Evolutionary conservation across 2,113 vertebrate species (phyloP).

Genomic region (Tinamus guttatus): DNA sequence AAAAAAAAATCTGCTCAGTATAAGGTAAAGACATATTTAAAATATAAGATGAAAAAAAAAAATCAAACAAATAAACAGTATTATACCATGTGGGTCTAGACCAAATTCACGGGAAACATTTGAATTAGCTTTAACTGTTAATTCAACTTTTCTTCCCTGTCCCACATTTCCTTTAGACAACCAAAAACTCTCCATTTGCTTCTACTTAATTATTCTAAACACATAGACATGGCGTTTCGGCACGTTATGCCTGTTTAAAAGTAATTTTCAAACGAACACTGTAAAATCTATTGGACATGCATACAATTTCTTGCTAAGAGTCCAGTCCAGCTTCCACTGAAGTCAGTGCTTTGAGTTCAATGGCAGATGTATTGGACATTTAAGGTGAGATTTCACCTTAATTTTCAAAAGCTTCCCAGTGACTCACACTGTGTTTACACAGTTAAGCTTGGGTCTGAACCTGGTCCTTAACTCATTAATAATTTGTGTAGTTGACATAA

Average conservation of each 20-base stretch:
- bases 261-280: neutral
- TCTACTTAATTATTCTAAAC: neutral
- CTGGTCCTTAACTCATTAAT: neutral
- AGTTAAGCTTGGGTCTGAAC: neutral
- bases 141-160: neutral
- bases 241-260: neutral
- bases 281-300: neutral
- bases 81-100: neutral
- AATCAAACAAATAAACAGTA: neutral
- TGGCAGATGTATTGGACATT: neutral
- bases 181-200: neutral
- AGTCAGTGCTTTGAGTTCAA: neutral
- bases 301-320: neutral
- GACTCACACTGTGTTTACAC: neutral
- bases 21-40: neutral
- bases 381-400: neutral
- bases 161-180: neutral
- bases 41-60: neutral
- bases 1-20: too few relatives aligned
- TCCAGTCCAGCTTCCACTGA: neutral
- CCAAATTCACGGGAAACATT: neutral
- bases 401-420: neutral
- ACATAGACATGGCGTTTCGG: neutral
- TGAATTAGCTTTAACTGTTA: neutral
- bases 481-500: neutral